phyloP scores from a whole-genome alignment of 2,888 invertebrate genomes.

The Parapristionchus giblindavisi region DNA sequence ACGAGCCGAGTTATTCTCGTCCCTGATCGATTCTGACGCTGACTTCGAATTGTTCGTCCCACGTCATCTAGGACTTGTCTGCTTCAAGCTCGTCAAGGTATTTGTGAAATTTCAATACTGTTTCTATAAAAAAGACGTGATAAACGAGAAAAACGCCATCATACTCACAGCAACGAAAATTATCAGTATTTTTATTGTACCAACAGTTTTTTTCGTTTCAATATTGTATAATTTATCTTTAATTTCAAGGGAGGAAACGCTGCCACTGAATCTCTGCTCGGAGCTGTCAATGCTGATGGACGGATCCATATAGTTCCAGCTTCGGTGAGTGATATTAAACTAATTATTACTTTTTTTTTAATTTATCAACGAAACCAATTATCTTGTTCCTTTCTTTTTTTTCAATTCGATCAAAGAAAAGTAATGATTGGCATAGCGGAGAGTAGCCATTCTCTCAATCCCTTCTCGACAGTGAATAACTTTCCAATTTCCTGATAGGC shows the following conservation, averaged over 20 bases:
- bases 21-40: constrained; percentile 78
- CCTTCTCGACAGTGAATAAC: no score
- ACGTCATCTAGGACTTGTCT: constrained; percentile 89
- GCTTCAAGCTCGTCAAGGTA: constrained; percentile 82
- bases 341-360: not conserved
- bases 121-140: not conserved
- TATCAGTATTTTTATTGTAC: not conserved
- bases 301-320: constrained; percentile 73
- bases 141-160: not conserved
- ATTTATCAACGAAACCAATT: not conserved
- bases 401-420: no score
- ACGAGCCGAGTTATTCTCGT: constrained; percentile 83
- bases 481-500: no score
- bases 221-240: not conserved
- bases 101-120: no score
- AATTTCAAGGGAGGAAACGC: constrained; percentile 69
- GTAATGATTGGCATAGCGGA: no score
- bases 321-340: constrained; percentile 41
- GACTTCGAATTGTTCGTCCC: constrained; percentile 85
- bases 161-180: not conserved
- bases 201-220: not conserved
- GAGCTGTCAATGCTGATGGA: constrained; percentile 72
- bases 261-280: constrained; percentile 70
- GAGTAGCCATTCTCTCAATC: no score
- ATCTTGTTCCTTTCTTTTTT: not conserved